Evolutionary conservation across 2,888 invertebrate genomes (phyloP), one percentile per base, ranked within the genome.

Genomic region (Lasioglossum malachurum): DNA sequence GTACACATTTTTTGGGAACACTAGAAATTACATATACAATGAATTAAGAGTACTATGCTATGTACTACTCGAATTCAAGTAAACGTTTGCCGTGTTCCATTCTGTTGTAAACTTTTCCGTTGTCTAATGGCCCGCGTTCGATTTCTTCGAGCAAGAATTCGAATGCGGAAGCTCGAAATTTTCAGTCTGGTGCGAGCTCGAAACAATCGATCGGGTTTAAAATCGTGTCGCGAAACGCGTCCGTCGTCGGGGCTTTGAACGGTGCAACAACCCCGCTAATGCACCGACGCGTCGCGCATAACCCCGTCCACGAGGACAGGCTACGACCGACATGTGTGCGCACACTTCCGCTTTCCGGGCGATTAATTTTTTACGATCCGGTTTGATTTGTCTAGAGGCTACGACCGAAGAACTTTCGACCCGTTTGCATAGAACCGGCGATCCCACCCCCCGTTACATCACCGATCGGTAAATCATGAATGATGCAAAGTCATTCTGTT

Each of bases 341-440:
- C 71, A 41, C 41, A 79, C 87, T 87, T 87, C 87, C 87, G 87
- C 80, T 87, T 87, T 87, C 87, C 87, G 73, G 75, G 69, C 87
- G 87, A 87, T 87, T 87, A 87, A 87, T 87, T 87, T 87, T 87
- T 87, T 87, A 87, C 83, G 80, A 87, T 78, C 78, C 35, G 12
- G 75, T 80, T 80, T 76, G 78, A 83, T 86, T 69, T 49, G 87
- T 86, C 87, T 86, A 72, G 81, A 75, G 78, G 31, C 72, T 71
- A 71, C 67, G 73, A 35, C 60, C 78, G 75, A 60, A 49, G 73
- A 86, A 83, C 83, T 87, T 83, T 83, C 64, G 78, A 78, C 83
- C 80, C 74, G 77, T 86, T 87, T 82, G 72, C 75, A 78, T 78
- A 71, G 82, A 78, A 82, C 82, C 72, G 72, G 67, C 72, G 38